phyloP scores from a whole-genome alignment of 2,888 invertebrate genomes.

The Tuta absoluta region DNA sequence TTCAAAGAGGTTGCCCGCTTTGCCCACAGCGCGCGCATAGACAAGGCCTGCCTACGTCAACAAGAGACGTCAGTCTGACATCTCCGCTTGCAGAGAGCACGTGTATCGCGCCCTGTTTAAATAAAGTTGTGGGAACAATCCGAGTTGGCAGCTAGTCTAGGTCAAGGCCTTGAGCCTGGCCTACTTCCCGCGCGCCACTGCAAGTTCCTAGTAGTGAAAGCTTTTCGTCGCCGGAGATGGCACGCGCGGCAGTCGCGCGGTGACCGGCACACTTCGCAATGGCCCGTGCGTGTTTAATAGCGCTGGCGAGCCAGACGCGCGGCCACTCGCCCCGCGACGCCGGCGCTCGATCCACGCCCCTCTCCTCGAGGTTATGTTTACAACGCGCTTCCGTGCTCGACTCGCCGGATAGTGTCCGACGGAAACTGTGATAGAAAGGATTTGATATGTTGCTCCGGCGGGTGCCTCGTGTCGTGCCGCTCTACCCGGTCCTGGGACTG shows the following conservation, averaged over 20 bases:
- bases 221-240: constrained; percentile 41
- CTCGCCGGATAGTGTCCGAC: constrained; percentile 42
- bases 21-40: constrained; percentile 6
- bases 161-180: constrained; percentile 37
- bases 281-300: constrained; percentile 41
- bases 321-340: constrained; percentile 55
- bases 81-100: constrained; percentile 37
- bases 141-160: not conserved
- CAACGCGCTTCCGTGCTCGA: constrained; percentile 39
- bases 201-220: constrained; percentile 43
- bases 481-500: constrained; percentile 66
- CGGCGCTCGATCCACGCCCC: constrained; percentile 41
- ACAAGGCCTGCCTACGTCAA: constrained; percentile 7
- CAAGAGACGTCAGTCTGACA: constrained; percentile 40
- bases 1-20: not conserved
- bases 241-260: constrained; percentile 31
- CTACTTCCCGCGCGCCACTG: constrained; percentile 31
- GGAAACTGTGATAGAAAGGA: constrained; percentile 40
- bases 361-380: constrained; percentile 55
- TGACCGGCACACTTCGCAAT: constrained; percentile 46
- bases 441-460: constrained; percentile 49
- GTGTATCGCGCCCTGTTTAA: constrained; percentile 31
- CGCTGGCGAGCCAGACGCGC: constrained; percentile 46
- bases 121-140: not conserved
- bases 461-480: constrained; percentile 47